Conservation (phyloP, 2,888 invertebrate genomes). For the Sinelater perroti region DNA sequence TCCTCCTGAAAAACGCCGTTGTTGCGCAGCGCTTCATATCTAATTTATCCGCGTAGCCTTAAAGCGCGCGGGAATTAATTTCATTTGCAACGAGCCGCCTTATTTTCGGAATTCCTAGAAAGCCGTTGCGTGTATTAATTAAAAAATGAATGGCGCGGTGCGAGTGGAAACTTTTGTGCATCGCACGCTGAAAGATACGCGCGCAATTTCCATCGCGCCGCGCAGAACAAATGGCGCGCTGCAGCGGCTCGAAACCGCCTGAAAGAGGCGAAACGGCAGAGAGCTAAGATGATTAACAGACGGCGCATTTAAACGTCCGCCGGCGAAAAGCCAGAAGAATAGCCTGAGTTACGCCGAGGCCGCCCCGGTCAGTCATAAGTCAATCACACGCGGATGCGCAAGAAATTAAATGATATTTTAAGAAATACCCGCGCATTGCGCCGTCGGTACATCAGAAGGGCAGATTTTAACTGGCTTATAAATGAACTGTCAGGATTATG, state of each 20-base stretch:
- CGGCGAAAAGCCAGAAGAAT: slow-evolving; percentile 7
- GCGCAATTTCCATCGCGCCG: slow-evolving; percentile 6
- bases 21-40: slow-evolving; percentile 5
- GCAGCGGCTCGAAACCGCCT: slow-evolving; percentile 1
- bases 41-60: slow-evolving; percentile 17
- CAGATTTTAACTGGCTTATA: slow-evolving; percentile 45
- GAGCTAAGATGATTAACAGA: slow-evolving; percentile 3
- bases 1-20: slow-evolving; percentile 1
- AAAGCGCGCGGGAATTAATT: slow-evolving; percentile 11
- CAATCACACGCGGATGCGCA: slow-evolving; percentile 14
- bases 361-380: slow-evolving; percentile 14
- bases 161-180: neutral
- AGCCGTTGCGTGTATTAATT: slow-evolving; percentile 8
- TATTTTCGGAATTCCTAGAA: slow-evolving; percentile 12
- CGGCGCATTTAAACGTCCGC: slow-evolving; percentile 4
- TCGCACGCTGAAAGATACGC: slow-evolving; percentile 4
- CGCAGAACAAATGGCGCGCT: slow-evolving; percentile 6
- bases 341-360: slow-evolving; percentile 4
- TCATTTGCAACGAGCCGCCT: slow-evolving; percentile 10
- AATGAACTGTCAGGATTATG: slow-evolving; percentile 46
- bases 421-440: slow-evolving; percentile 34
- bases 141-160: slow-evolving; percentile 6
- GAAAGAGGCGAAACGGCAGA: slow-evolving; percentile 3
- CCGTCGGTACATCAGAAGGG: slow-evolving; percentile 40
- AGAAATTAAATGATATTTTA: slow-evolving; percentile 37